Base-by-base conservation (phyloP, 2,113 vertebrate genomes). In the Gadus chalcogrammus region DNA sequence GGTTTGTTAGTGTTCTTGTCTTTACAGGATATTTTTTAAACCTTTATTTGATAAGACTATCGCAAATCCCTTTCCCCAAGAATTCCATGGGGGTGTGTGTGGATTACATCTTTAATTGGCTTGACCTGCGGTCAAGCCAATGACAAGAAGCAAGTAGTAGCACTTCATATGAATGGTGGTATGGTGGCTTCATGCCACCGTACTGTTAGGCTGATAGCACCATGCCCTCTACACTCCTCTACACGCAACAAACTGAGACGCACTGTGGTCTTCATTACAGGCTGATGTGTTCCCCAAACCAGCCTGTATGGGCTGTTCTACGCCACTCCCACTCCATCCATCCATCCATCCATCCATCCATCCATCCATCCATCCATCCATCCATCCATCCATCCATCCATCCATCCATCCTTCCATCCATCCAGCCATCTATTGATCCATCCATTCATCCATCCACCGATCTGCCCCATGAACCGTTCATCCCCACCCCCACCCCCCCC, bases 61-160 rank as follows among this genome's bases (percentile, higher is more conserved):
- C 73, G 12, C 60, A 22, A 31, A 61, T 35, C n/a, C 8, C 18
- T 60, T 65, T 68, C 69, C 64, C 68, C 68, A 73, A 60, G 3
- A 27, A 6, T 73, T 61, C 55, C 64, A 58, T 73, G 53, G 64
- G 53, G 15, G 8, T 13, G 9, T 31, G 73, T 20, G 24, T 72
- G 76, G 71, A 78, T 72, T 79, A 73, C 70, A 75, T 77, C 85
- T 87, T 76, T 77, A 80, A 86, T 77, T n/a, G n/a, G n/a, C n/a
- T n/a, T n/a, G n/a, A 84, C 76, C 79, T 80, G 74, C 82, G 81
- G 74, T 82, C 87, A 86, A 74, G 74, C 82, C 80, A 89, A 87
- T 87, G 86, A 87, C 82, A 89, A 89, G 79, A 83, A 85, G 84
- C 75, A 35, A 35, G 31, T 35, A 35, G 63, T 72, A 66, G 69